Conservation (phyloP, 2,113 vertebrate species). For the Anguilla japonica region DNA sequence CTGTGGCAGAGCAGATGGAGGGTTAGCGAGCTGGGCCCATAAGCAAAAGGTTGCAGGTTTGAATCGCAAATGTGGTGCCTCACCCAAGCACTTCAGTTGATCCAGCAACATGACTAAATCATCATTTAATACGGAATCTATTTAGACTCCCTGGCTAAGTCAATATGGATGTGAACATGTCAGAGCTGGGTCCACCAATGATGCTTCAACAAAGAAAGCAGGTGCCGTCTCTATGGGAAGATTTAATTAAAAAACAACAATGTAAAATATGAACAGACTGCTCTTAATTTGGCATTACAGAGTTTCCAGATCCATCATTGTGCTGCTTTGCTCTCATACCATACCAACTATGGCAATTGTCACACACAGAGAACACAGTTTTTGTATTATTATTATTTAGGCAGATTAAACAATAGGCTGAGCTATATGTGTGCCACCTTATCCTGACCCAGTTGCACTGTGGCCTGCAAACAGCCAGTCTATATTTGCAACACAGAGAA, state of each 20-base stretch:
- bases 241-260: no score
- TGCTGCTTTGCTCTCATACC: neutral
- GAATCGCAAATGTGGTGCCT: neutral
- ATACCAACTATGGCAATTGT: neutral
- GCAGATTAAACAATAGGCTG: neutral
- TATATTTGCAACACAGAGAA: neutral
- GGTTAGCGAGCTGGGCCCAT: no score
- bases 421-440: constrained; percentile 7
- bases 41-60: neutral
- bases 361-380: neutral
- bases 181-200: neutral
- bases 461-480: neutral
- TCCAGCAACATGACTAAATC: neutral
- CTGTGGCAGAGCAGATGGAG: neutral
- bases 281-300: no score
- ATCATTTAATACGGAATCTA: neutral
- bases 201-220: neutral
- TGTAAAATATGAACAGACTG: no score
- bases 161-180: neutral
- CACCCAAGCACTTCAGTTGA: neutral
- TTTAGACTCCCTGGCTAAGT: neutral
- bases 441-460: constrained; percentile 26
- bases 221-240: no score
- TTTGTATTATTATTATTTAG: neutral
- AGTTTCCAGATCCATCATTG: no score